Conservation (phyloP, 2,797 vertebrate genomes). For the Rhinophrynus dorsalis region DNA sequence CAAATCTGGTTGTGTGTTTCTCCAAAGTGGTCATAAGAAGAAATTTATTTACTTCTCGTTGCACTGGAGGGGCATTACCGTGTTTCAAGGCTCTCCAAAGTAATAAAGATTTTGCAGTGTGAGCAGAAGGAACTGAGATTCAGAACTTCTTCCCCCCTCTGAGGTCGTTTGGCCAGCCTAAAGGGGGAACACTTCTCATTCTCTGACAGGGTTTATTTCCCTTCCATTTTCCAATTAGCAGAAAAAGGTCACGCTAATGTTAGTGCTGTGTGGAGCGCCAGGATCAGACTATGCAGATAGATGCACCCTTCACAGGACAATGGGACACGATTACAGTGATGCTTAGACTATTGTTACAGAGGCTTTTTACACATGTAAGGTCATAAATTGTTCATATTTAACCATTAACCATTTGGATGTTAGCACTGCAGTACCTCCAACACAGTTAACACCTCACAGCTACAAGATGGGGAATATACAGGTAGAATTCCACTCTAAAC, state of each 20-base stretch:
- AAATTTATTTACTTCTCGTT: constrained; percentile 86
- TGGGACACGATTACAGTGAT: constrained; percentile 33
- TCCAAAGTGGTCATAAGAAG: constrained; percentile 86
- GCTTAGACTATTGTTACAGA: constrained; percentile 6
- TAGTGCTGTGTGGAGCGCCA: constrained; percentile 67
- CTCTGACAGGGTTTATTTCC: constrained; percentile 83
- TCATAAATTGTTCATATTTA: not conserved
- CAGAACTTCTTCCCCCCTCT: constrained; percentile 80
- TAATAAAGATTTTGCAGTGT: constrained; percentile 86
- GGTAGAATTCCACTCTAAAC: too few species aligned
- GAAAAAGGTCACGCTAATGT: constrained; percentile 75
- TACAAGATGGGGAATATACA: too few species aligned
- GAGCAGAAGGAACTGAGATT: constrained; percentile 81
- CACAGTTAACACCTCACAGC: too few species aligned
- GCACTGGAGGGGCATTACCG: constrained; percentile 81
- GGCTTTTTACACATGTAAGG: constrained; percentile 19
- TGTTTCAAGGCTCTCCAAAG: constrained; percentile 80
- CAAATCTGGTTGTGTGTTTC: constrained; percentile 84
- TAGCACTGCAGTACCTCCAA: too few species aligned
- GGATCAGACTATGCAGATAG: constrained; percentile 74
- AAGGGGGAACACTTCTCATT: constrained; percentile 79
- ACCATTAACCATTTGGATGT: constrained; percentile 13
- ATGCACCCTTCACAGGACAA: constrained; percentile 71
- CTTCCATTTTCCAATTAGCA: constrained; percentile 83
- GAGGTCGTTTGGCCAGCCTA: constrained; percentile 82